These are phyloP conservation scores for Trichoplusia ni DNA, from an alignment of 1,140 invertebrate genomes.

Conservation along the genomic window DNA sequence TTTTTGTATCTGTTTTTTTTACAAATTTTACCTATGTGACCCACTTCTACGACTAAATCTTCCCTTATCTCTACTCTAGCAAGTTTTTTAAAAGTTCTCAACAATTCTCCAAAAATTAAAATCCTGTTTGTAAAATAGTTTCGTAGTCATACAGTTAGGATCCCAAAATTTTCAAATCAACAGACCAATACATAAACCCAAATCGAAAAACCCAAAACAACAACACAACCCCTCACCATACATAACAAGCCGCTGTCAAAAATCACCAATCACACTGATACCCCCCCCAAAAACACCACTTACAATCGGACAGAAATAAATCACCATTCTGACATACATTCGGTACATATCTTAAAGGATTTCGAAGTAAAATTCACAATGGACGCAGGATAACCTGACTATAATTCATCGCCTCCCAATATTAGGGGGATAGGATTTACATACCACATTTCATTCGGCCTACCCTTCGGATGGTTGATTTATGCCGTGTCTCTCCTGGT, in stretches of 20 bases:
- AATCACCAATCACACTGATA: background rate
- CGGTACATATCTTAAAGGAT: conserved; percentile 17
- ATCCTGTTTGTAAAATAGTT: no score
- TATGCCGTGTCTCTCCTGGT: conserved; percentile 47
- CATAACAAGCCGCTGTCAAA: background rate
- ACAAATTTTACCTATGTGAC: no score
- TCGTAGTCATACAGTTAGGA: no score
- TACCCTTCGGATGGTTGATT: conserved; percentile 54
- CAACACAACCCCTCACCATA: background rate
- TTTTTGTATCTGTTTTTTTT: no score
- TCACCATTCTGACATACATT: background rate
- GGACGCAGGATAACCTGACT: conserved; percentile 28
- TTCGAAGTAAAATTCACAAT: conserved; percentile 24
- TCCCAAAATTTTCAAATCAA: no score
- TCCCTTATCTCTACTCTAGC: no score
- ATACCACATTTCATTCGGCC: conserved; percentile 52
- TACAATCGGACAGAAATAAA: conserved; percentile 3
- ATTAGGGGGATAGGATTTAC: conserved; percentile 49
- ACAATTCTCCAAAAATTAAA: no score
- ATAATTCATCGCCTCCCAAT: conserved; percentile 29
- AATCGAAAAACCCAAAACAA: background rate
- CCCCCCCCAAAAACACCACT: background rate
- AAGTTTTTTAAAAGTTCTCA: no score
- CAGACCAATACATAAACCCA: background rate
- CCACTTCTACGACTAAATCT: no score